A percentile compares a stretch with the other conserved stretches of the same genome.
Evolutionary conservation across 2,888 invertebrate genomes (phyloP).

Genomic region (Archips crataeganus): DNA sequence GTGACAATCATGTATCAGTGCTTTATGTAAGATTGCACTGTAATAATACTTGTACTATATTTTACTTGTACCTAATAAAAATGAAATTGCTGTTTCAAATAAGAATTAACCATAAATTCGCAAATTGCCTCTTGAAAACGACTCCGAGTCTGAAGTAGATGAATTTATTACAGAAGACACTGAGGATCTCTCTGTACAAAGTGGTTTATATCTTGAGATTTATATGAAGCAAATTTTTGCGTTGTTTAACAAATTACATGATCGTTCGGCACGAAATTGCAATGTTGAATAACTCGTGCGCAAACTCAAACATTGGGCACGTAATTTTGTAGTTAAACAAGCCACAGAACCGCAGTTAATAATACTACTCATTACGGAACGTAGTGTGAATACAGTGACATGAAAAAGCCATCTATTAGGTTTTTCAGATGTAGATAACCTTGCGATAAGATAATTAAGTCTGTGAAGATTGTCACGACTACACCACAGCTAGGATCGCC

Average conservation of each 20-base stretch:
- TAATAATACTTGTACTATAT: too few relatives aligned
- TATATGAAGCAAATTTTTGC: background rate
- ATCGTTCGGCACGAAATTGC: conserved; percentile 10
- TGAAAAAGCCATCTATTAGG: background rate
- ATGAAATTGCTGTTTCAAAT: too few relatives aligned
- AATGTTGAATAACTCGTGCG: conserved; percentile 40
- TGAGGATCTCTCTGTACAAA: too few relatives aligned
- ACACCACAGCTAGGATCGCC: background rate
- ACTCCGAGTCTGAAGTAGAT: too few relatives aligned
- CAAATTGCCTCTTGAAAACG: too few relatives aligned
- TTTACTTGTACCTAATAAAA: too few relatives aligned
- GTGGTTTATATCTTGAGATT: background rate
- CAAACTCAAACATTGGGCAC: conserved; percentile 24
- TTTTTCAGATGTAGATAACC: conserved; percentile 7
- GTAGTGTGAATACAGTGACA: background rate
- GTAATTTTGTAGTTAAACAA: conserved; percentile 17
- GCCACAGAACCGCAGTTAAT: background rate
- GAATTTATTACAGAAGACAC: too few relatives aligned
- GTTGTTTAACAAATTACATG: conserved; percentile 37
- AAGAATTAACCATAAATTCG: too few relatives aligned
- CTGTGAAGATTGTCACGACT: background rate
- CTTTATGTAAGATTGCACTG: too few relatives aligned
- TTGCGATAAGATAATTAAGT: background rate
- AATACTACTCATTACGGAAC: background rate
- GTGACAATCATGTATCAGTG: too few relatives aligned